Conservation (phyloP, 64 coral and sea anemone species). For the Hydrozoanthus tunicans region DNA sequence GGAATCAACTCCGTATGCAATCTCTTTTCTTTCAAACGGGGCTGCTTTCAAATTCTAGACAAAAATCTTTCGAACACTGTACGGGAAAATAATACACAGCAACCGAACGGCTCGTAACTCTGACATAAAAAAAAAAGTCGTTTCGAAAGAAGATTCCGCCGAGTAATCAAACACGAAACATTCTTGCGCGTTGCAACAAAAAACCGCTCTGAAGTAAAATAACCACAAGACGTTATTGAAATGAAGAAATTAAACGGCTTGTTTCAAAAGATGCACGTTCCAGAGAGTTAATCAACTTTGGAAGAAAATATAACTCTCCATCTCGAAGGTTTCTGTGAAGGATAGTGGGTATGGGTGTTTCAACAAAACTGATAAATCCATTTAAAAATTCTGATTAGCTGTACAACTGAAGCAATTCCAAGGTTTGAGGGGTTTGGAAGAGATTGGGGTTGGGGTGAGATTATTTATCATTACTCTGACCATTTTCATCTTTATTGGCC, state of each 20-base stretch:
- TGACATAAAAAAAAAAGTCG: neutral
- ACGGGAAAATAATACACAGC: neutral
- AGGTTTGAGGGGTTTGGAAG: neutral
- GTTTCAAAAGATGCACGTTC: no score
- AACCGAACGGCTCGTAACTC: neutral
- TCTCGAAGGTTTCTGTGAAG: no score
- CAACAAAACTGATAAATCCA: neutral
- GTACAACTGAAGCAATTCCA: no score
- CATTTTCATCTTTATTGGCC: conserved; percentile 57
- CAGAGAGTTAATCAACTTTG: no score
- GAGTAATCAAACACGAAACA: neutral
- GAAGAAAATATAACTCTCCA: no score
- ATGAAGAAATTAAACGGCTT: no score
- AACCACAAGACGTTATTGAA: no score
- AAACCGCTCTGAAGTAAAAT: no score
- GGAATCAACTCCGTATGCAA: neutral
- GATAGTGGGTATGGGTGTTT: neutral
- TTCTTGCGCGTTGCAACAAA: neutral
- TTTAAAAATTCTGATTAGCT: neutral
- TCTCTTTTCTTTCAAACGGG: neutral
- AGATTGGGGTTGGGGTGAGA: neutral
- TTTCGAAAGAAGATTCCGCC: neutral
- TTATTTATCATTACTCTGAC: conserved; percentile 43
- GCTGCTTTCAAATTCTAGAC: neutral
- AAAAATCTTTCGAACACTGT: neutral